Base-by-base conservation (phyloP, 64 coral and sea anemone genomes). In the Astreopora myriophthalma region DNA sequence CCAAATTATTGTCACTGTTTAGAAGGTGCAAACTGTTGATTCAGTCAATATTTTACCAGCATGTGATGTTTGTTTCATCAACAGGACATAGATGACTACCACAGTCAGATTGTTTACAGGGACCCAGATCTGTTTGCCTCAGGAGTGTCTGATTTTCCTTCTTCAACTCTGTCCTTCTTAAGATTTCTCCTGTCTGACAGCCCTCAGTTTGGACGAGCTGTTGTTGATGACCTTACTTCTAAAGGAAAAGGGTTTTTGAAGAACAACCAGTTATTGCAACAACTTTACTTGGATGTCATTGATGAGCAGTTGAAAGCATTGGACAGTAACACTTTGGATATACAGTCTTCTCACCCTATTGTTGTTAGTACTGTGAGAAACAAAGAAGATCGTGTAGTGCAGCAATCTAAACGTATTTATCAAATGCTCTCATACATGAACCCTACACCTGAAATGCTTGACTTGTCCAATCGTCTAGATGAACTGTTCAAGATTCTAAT, bases 41-140 rank as follows among this genome's bases (percentile, higher is more conserved):
- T 12, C 19, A 20, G 11, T 20, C 16, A 14, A 3, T 17, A 20
- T 12, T 44, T 44, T 44, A 44, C 40, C 40, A 44, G 9, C 28
- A 85, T 34, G 6, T 51, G 12, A 31, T 85, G 74, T 73, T 83
- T 67, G 19, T 48, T 80, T 29, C 74, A 27, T 34, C 12, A 69
- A 22, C 74, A 98, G 97, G 97, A 93, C 24, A 88, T 99, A 29
- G 97, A 99, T 85, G 89, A 94, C 48, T 96, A 93, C 31, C 88
- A 99, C 60, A 93, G 86, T 30, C 82, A 93, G 89, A 93, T 99
- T 76, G 88, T 99, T 31, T 95, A 93, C 52, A 83, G 77, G 34
- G 93, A 92, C 33, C 85, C 71, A 11, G 76, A 84, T 33, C 61
- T 73, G n/a, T 93, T 84, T 84, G 90, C 90, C 28, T 69, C 79